These are phyloP conservation scores for Psammodynastes pulverulentus DNA, from an alignment of 2,113 vertebrate genomes.

Conservation along the genomic window DNA sequence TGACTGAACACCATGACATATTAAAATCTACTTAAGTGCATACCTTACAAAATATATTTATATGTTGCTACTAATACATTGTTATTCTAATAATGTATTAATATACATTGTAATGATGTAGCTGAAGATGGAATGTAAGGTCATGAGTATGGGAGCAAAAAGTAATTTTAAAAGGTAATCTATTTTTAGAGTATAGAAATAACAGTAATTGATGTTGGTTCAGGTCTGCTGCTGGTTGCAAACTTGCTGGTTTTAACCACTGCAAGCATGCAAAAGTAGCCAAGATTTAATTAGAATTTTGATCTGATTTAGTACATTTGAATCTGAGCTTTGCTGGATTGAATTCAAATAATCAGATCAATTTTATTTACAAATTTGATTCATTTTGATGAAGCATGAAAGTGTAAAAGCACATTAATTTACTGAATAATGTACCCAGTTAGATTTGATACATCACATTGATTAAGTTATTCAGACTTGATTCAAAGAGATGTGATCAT, in stretches of 20 bases:
- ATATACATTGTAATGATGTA: background rate
- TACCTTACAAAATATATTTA: background rate
- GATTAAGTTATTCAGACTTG: background rate
- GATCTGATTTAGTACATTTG: background rate
- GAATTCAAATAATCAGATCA: background rate
- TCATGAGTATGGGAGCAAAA: background rate
- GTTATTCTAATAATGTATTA: background rate
- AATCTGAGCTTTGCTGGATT: background rate
- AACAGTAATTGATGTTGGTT: background rate
- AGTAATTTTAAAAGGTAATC: background rate
- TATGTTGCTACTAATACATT: background rate
- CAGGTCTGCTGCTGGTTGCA: background rate
- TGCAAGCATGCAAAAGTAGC: background rate
- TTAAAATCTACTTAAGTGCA: background rate
- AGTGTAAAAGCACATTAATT: background rate
- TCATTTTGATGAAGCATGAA: background rate
- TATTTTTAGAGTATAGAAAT: background rate
- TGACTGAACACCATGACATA: background rate
- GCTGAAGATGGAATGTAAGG: conserved; percentile 6
- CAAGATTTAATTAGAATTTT: background rate
- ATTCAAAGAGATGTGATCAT: background rate
- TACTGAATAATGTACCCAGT: background rate
- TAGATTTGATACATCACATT: background rate
- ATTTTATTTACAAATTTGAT: background rate
- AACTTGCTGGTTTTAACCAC: background rate